Percentiles rank a stretch among this genome's conserved stretches.
Conservation (phyloP, 2,888 invertebrate genomes). For the Ophraella communa region DNA sequence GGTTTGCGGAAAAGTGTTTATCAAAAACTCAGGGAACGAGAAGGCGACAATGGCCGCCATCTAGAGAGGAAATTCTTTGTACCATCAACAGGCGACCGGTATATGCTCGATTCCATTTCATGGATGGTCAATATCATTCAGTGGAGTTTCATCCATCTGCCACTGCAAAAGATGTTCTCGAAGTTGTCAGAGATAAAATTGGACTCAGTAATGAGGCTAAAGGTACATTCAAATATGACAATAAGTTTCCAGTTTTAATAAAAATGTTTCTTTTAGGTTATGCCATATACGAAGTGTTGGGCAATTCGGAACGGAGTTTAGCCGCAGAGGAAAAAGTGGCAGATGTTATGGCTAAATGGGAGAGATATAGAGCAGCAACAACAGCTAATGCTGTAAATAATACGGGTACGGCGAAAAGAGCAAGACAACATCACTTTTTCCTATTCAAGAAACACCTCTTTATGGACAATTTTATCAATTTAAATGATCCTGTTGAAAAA, state of each 20-base stretch:
- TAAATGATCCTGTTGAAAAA: conserved; percentile 88
- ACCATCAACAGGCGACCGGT: conserved; percentile 90
- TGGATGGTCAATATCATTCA: conserved; percentile 94
- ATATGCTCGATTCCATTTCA: conserved; percentile 88
- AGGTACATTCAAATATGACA: conserved; percentile 43
- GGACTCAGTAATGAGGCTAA: conserved; percentile 79
- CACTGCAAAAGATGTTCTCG: conserved; percentile 87
- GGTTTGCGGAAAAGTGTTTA: conserved; percentile 89
- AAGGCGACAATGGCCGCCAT: conserved; percentile 88
- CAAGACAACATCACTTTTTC: conserved; percentile 69
- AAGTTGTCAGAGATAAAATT: conserved; percentile 87
- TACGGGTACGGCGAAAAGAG: conserved; percentile 54
- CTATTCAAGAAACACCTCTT: conserved; percentile 84
- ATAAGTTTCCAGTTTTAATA: neutral
- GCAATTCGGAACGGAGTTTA: conserved; percentile 84
- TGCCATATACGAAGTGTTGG: conserved; percentile 90
- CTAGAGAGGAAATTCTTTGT: conserved; percentile 89
- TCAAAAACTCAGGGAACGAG: conserved; percentile 75
- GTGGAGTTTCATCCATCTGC: conserved; percentile 95
- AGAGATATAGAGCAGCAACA: conserved; percentile 77
- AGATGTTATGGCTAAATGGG: conserved; percentile 96
- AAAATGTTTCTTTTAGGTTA: conserved; percentile 74
- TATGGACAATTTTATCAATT: conserved; percentile 78
- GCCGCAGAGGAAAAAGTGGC: conserved; percentile 87
- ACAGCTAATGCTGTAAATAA: conserved; percentile 61